A percentile compares a stretch with the other conserved stretches of the same genome.
Conservation (phyloP, 2,888 invertebrate genomes). For the Lumbricus terrestris region DNA sequence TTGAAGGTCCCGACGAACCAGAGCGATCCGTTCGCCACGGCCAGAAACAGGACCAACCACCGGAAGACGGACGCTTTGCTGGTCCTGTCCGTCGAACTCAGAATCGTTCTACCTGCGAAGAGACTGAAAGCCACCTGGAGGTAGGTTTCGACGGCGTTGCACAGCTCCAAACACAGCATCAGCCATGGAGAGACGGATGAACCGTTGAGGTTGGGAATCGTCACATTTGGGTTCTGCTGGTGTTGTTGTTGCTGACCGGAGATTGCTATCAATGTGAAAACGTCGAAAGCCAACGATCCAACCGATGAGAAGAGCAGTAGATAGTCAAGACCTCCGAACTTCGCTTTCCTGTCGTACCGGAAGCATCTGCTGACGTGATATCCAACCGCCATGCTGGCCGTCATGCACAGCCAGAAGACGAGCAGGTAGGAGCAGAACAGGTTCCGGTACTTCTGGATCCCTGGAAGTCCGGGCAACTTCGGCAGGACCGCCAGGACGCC, state of each 20-base stretch:
- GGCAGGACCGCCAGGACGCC: slow-evolving; percentile 15
- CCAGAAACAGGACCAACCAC: background rate
- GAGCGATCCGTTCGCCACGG: background rate
- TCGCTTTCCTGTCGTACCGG: background rate
- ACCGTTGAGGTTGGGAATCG: background rate
- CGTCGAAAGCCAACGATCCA: slow-evolving; percentile 4
- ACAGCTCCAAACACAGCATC: background rate
- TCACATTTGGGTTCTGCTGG: background rate
- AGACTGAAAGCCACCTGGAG: background rate
- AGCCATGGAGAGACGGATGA: background rate
- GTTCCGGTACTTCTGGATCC: background rate
- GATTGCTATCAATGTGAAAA: background rate
- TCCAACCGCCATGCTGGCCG: background rate
- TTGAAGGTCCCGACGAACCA: background rate
- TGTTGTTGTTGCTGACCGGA: background rate
- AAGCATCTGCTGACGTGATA: background rate
- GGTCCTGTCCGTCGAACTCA: background rate
- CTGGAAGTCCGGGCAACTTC: background rate
- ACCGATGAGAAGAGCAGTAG: slow-evolving; percentile 9
- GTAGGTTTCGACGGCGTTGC: background rate
- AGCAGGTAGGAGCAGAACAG: background rate
- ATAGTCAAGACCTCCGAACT: slow-evolving; percentile 17
- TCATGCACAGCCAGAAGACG: slow-evolving; percentile 17
- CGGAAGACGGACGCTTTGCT: background rate
- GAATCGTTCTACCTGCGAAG: background rate